Conservation (phyloP, 53 echinoderm and acorn worm genomes). For the Stichopus horrens region DNA sequence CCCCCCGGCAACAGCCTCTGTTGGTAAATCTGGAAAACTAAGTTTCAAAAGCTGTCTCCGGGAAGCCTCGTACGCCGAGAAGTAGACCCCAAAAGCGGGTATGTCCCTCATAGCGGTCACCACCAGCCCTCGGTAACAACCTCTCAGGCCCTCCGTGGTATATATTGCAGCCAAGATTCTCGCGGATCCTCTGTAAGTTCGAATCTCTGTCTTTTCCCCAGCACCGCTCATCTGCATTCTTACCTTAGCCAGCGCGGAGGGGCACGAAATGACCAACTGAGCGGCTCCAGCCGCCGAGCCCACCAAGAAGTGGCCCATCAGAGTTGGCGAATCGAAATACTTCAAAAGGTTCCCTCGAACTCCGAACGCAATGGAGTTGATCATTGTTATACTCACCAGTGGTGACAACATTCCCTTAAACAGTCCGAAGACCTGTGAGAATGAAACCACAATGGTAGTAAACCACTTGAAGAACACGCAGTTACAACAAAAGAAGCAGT, state of each 20-base stretch:
- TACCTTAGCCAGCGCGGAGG: conserved; percentile 91
- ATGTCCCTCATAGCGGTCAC: conserved; percentile 72
- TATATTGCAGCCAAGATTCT: conserved; percentile 71
- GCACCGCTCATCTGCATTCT: conserved; percentile 66
- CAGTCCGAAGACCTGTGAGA: conserved; percentile 74
- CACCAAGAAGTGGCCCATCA: conserved; percentile 66
- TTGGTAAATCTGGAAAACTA: conserved; percentile 52
- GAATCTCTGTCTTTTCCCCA: conserved; percentile 12
- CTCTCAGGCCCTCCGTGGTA: conserved; percentile 69
- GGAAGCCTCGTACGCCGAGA: conserved; percentile 74
- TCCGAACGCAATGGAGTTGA: no score
- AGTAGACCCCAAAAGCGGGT: conserved; percentile 78
- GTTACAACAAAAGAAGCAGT: conserved; percentile 1
- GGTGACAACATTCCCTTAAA: no score
- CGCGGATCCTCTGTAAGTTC: conserved; percentile 67
- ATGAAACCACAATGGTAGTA: no score
- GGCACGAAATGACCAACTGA: conserved; percentile 79
- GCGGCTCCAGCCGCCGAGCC: conserved; percentile 75
- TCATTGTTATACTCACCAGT: no score
- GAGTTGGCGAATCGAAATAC: conserved; percentile 75
- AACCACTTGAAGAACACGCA: no score
- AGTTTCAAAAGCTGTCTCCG: conserved; percentile 57
- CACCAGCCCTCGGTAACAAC: conserved; percentile 76
- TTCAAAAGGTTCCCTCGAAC: conserved; percentile 88
- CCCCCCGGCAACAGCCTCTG: conserved; percentile 75